Percentiles rank a stretch among this genome's conserved stretches.
phyloP scores from a whole-genome alignment of 2,113 vertebrate genomes.

The Hemichromis elongatus region DNA sequence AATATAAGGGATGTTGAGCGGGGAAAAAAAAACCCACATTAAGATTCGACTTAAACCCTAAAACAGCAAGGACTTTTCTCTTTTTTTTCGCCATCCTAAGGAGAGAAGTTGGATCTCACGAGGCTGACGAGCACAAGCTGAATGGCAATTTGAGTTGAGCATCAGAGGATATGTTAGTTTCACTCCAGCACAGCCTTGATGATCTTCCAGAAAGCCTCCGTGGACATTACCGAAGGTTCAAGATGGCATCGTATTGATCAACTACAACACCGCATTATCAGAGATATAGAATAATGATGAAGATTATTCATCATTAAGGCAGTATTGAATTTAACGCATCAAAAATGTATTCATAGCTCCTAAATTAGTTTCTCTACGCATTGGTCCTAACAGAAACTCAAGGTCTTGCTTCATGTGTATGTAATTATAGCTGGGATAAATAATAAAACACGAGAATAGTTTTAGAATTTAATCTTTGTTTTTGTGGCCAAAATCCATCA shows the following conservation, averaged over 20 bases:
- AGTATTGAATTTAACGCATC: constrained; percentile 59
- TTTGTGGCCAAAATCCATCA: background rate
- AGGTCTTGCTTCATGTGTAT: constrained; percentile 52
- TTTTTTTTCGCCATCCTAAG: constrained; percentile 7
- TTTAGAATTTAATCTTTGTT: constrained; percentile 3
- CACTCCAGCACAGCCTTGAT: constrained; percentile 58
- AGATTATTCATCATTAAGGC: constrained; percentile 67
- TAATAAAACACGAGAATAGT: constrained; percentile 2
- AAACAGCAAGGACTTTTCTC: constrained; percentile 36
- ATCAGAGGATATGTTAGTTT: constrained; percentile 23
- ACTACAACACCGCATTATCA: constrained; percentile 45
- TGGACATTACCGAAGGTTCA: constrained; percentile 36
- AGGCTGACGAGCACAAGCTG: constrained; percentile 18
- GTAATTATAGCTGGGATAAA: constrained; percentile 23
- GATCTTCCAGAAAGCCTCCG: constrained; percentile 41
- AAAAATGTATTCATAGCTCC: constrained; percentile 63
- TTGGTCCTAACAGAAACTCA: constrained; percentile 39
- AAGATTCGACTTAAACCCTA: constrained; percentile 46
- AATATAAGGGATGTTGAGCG: constrained; percentile 6
- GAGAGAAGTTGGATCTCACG: constrained; percentile 11
- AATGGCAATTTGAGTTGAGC: constrained; percentile 44
- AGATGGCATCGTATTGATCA: constrained; percentile 57
- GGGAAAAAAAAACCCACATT: constrained; percentile 38
- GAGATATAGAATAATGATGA: constrained; percentile 66
- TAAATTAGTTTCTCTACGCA: constrained; percentile 54